These are phyloP conservation scores for Disparrhopalites patrizii DNA, from an alignment of 2,888 invertebrate genomes.

Conservation along the genomic window DNA sequence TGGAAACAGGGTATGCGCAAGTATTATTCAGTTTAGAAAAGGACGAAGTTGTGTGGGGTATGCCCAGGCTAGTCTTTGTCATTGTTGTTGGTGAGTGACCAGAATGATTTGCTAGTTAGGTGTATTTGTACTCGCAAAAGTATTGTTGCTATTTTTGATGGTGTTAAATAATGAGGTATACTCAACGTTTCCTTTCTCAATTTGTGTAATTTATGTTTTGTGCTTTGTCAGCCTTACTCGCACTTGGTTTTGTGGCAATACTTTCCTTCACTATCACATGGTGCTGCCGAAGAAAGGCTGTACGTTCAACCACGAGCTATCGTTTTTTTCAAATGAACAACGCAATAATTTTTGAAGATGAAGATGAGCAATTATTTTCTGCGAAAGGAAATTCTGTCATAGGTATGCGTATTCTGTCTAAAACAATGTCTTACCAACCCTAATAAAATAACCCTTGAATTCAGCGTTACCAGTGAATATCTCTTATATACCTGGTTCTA, in stretches of 20 bases:
- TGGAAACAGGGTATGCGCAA: constrained; percentile 52
- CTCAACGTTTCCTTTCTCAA: too few species aligned
- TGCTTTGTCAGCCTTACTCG: constrained; percentile 36
- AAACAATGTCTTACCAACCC: too few species aligned
- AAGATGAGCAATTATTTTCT: constrained; percentile 46
- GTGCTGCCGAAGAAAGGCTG: constrained; percentile 31
- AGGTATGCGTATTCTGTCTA: not conserved
- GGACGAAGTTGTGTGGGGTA: constrained; percentile 66
- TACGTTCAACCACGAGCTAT: constrained; percentile 30
- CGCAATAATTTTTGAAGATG: constrained; percentile 45
- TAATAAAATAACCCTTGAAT: too few species aligned
- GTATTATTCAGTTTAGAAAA: constrained; percentile 65
- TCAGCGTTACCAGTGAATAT: too few species aligned
- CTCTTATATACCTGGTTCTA: too few species aligned
- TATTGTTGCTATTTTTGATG: too few species aligned
- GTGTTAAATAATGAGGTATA: not conserved
- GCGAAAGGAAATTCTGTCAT: constrained; percentile 12
- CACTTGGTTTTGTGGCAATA: constrained; percentile 37
- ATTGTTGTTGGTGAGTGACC: constrained; percentile 64
- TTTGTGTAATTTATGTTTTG: too few species aligned
- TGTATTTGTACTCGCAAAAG: too few species aligned
- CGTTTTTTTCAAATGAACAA: constrained; percentile 47
- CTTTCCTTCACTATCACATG: constrained; percentile 40
- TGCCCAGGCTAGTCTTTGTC: constrained; percentile 73
- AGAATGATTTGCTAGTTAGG: too few species aligned